Percentiles rank a stretch among this genome's conserved stretches.
Evolutionary conservation across 2,888 invertebrate species (phyloP).

Genomic region (Cheilosia vulpina): DNA sequence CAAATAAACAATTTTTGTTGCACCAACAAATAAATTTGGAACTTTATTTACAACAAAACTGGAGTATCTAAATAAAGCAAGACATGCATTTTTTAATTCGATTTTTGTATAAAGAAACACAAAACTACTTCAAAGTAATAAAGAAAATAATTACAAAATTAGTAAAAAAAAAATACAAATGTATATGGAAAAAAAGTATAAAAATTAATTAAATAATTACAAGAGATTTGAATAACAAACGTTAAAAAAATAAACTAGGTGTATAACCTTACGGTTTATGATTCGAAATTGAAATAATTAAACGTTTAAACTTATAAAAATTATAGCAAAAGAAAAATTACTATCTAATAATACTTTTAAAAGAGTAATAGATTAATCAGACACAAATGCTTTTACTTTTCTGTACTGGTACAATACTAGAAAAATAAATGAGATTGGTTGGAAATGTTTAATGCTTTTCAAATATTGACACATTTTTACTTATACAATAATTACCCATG

Average conservation of each 20-base stretch:
- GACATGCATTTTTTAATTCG: conserved; percentile 37
- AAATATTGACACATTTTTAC: not conserved
- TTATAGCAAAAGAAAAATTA: conserved; percentile 5
- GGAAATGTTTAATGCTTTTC: not conserved
- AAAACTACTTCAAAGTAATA: not conserved
- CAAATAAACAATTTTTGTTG: conserved; percentile 47
- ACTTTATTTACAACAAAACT: conserved; percentile 58
- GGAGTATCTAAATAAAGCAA: conserved; percentile 44
- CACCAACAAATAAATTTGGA: conserved; percentile 50
- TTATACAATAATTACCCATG: not conserved
- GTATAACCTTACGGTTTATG: not conserved
- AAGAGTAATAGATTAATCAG: conserved; percentile 15
- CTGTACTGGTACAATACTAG: not conserved
- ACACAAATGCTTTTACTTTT: conserved; percentile 1
- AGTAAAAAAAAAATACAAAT: not conserved
- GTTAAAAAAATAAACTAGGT: not conserved
- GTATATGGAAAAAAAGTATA: not conserved
- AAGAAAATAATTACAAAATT: conserved; percentile 11
- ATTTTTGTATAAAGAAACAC: conserved; percentile 9
- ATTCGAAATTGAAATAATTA: not conserved
- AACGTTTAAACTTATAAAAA: not conserved
- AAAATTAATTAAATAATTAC: not conserved
- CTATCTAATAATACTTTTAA: conserved; percentile 43
- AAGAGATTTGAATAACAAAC: not conserved
- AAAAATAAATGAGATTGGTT: too few relatives aligned